Evolutionary conservation across 2,888 invertebrate species (phyloP).

Genomic region (Synergus laeviventris): DNA sequence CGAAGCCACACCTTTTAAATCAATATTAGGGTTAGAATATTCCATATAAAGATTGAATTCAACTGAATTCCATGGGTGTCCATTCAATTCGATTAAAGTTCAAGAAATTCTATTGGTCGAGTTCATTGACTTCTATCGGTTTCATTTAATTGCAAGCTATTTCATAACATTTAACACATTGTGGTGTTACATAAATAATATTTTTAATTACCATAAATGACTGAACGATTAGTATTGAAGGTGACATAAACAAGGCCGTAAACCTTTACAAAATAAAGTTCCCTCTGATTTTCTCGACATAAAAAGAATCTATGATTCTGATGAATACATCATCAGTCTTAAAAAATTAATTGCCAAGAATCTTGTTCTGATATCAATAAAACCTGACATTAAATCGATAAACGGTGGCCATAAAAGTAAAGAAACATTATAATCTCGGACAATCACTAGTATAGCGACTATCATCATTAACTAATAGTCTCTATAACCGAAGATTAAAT

Average conservation of each 20-base stretch:
- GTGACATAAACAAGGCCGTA: background rate
- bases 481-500: slow-evolving; percentile 1
- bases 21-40: background rate
- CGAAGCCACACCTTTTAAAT: background rate
- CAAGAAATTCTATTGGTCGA: too few species aligned
- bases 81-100: too few species aligned
- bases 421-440: background rate
- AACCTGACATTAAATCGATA: background rate
- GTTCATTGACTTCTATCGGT: too few species aligned
- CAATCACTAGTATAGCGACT: background rate
- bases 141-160: too few species aligned
- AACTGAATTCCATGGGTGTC: too few species aligned
- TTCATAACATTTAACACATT: background rate
- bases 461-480: background rate
- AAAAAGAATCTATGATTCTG: background rate
- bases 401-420: background rate
- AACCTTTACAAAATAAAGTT: background rate
- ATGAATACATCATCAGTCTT: background rate
- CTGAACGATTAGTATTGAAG: background rate
- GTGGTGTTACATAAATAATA: background rate
- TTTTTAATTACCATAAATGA: background rate
- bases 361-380: slow-evolving; percentile 1
- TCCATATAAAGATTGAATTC: too few species aligned
- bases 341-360: background rate
- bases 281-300: background rate